A percentile compares a stretch with the other conserved stretches of the same genome.
phyloP scores from a whole-genome alignment of 2,888 invertebrate genomes.

The Idaea aversata region DNA sequence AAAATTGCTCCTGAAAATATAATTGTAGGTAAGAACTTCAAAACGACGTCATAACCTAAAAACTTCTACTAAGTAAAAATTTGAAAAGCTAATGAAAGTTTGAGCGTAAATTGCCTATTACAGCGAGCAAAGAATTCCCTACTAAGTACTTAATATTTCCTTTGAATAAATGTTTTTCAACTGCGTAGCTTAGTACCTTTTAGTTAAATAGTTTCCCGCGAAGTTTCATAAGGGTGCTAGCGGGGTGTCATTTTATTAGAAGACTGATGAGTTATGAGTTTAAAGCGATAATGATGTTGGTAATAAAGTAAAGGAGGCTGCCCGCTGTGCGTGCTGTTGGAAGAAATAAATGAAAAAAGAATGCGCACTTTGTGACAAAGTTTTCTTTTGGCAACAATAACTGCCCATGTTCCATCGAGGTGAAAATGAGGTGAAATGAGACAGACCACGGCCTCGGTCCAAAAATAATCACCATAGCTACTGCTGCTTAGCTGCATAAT shows the following conservation, averaged over 20 bases:
- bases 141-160: slow-evolving; percentile 54
- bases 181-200: slow-evolving; percentile 46
- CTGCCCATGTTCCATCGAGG: no score
- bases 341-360: not conserved
- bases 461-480: no score
- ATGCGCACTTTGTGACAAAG: no score
- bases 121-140: slow-evolving; percentile 19
- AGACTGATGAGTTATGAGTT: not conserved
- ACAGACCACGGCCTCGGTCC: no score
- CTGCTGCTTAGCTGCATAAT: no score
- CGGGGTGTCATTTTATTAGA: slow-evolving; percentile 1
- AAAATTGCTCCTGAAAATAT: not conserved
- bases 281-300: not conserved
- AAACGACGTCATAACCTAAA: slow-evolving; percentile 4
- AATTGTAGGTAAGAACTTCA: not conserved
- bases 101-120: slow-evolving; percentile 18
- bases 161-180: slow-evolving; percentile 57
- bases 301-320: not conserved
- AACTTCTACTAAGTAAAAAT: slow-evolving; percentile 7
- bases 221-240: slow-evolving; percentile 1
- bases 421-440: no score
- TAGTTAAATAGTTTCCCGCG: slow-evolving; percentile 57
- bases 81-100: slow-evolving; percentile 19
- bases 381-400: no score
- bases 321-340: not conserved